phyloP scores from a whole-genome alignment of 1,140 invertebrate species.

The Drosophila sucinea region DNA sequence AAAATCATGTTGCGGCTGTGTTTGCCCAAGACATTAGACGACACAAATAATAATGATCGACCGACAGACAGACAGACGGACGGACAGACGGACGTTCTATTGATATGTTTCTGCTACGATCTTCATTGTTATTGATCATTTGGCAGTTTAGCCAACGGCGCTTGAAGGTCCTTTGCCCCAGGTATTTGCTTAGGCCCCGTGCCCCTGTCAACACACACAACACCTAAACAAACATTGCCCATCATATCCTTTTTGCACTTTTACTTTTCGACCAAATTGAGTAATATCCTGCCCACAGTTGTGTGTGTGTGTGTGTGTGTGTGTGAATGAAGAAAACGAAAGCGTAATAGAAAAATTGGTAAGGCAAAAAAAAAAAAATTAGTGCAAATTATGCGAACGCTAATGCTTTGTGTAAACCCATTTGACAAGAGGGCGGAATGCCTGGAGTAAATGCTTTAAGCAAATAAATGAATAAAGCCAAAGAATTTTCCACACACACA shows the following conservation, averaged over 20 bases:
- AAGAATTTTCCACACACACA: constrained; percentile 1
- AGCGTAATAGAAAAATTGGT: background rate
- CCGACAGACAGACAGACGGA: constrained; percentile 10
- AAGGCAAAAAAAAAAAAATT: constrained; percentile 57
- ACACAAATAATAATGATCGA: constrained; percentile 24
- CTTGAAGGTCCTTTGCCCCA: constrained; percentile 19
- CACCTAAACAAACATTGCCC: constrained; percentile 22
- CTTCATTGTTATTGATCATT: constrained; percentile 55
- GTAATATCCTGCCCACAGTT: constrained; percentile 54
- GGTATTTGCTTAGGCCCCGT: constrained; percentile 63
- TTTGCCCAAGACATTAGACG: constrained; percentile 66
- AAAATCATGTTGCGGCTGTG: constrained; percentile 59
- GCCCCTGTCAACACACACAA: constrained; percentile 45
- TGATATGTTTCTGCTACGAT: constrained; percentile 13
- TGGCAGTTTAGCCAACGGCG: constrained; percentile 68
- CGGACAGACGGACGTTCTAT: background rate
- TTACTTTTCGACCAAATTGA: constrained; percentile 46
- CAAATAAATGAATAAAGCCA: constrained; percentile 33
- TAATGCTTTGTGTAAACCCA: constrained; percentile 69
- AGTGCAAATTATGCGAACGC: constrained; percentile 73
- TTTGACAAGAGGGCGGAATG: background rate
- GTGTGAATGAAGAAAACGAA: background rate
- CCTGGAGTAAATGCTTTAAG: constrained; percentile 33
- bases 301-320: constrained; percentile 9
- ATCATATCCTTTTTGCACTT: constrained; percentile 10